Base-by-base conservation (phyloP, 1,140 invertebrate genomes). In the Drosophila kanapiae region DNA sequence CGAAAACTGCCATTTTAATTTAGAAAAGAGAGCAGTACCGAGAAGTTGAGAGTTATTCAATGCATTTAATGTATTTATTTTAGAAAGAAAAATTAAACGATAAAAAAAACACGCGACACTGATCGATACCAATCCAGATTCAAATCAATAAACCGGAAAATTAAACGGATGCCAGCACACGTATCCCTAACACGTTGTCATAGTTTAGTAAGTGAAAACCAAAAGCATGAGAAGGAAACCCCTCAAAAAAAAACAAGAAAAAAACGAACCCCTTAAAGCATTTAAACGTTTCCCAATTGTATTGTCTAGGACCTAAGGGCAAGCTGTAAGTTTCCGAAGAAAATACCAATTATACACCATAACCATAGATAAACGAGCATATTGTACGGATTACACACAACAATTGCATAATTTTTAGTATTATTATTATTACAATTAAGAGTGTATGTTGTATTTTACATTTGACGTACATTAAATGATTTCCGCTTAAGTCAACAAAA, bases 1-100 rank as follows among this genome's bases (percentile, higher is more conserved):
- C 47, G 49, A 86, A 75, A 83, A 90, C 84, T 88, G 84, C 84
- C 84, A 88, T 88, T 88, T 88, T 88, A 75, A 88, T 80, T 88
- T 90, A 88, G 85, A 81, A 72, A 76, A 48, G 49, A 80, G 57
- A 47, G 29, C 42, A 77, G 56, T 31, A 56, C 37, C 54, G 6
- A 18, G 40, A 29, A 45, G 48, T 56, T 57, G 27, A 45, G 51
- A 71, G 54, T 48, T 80, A 69, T 80, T 87, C 43, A 69, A 86
- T 80, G 68, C 72, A 83, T 80, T 78, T 77, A 75, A 88, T 79
- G 79, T 86, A 86, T 86, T 87, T 61, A 70, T 75, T 83, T 87
- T 78, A 81, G 54, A 82, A 82, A 67, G 45, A 74, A 23, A 49
- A 27, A 51, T 9, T 23, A 33, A 37, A 47, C 2, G 43, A 18